Evolutionary conservation across 2,888 invertebrate species (phyloP).

Genomic region (Lithophane semibrunnea): DNA sequence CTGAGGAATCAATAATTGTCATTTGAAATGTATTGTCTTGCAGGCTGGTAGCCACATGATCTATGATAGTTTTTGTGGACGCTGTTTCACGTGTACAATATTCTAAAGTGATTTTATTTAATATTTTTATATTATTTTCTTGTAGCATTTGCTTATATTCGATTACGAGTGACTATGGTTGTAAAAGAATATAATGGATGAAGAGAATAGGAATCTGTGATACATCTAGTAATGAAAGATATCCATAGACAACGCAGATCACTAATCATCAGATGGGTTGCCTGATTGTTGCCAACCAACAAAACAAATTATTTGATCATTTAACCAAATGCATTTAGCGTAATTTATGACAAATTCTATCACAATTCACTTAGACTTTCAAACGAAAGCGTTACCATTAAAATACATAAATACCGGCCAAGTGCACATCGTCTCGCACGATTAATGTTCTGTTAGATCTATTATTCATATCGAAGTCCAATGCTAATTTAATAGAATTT

Average conservation of each 20-base stretch:
- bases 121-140: too few species aligned
- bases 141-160: too few species aligned
- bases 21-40: too few species aligned
- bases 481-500: slow-evolving; percentile 21
- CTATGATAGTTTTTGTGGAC: too few species aligned
- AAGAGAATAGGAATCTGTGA: background rate
- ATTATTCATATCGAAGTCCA: slow-evolving; percentile 42
- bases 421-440: slow-evolving; percentile 43
- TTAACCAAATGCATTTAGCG: background rate
- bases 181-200: too few species aligned
- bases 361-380: slow-evolving; percentile 18
- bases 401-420: slow-evolving; percentile 29
- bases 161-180: too few species aligned
- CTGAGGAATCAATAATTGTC: too few species aligned
- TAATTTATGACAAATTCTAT: slow-evolving; percentile 8
- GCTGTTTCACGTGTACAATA: too few species aligned
- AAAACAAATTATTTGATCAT: background rate
- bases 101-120: too few species aligned
- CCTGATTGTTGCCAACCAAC: background rate
- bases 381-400: slow-evolving; percentile 34
- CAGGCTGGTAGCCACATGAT: too few species aligned
- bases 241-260: too few species aligned
- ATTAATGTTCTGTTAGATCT: slow-evolving; percentile 28
- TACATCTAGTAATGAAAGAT: background rate
- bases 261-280: background rate